Evolutionary conservation across 2,888 invertebrate species (phyloP).

Genomic region (Panopea generosa): DNA sequence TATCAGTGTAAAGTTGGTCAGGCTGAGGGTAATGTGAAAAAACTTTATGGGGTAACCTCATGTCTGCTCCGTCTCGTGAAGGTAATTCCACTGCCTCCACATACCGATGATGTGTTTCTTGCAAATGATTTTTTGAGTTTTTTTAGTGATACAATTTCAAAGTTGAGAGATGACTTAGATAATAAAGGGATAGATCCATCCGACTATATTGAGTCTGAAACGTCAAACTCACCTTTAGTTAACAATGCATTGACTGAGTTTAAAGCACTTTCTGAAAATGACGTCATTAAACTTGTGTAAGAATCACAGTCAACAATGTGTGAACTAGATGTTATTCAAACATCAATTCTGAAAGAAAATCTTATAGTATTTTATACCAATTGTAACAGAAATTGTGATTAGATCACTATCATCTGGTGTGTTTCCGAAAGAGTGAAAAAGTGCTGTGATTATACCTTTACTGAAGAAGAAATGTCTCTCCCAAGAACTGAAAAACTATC

Average conservation of each 20-base stretch:
- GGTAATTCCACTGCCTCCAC: constrained; percentile 25
- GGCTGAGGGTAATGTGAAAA: constrained; percentile 34
- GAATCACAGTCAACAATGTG: constrained; percentile 29
- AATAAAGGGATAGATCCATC: background rate
- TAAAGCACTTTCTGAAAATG: constrained; percentile 3
- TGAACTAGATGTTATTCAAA: constrained; percentile 34
- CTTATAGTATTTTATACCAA: constrained; percentile 15
- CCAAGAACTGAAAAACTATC: constrained; percentile 28
- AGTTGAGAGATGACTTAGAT: constrained; percentile 13
- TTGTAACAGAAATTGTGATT: constrained; percentile 34
- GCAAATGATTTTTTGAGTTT: constrained; percentile 34
- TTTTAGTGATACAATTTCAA: constrained; percentile 21
- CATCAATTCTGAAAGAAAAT: constrained; percentile 31
- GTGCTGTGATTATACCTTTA: constrained; percentile 29
- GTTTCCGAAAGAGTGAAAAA: constrained; percentile 37
- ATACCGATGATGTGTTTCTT: constrained; percentile 20
- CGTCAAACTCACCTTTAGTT: too few species aligned
- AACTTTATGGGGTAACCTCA: constrained; percentile 25
- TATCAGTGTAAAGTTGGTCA: constrained; percentile 28
- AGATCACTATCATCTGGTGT: constrained; percentile 25
- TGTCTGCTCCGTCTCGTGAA: constrained; percentile 14
- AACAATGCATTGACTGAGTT: constrained; percentile 1
- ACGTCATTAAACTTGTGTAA: background rate
- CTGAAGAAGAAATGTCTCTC: constrained; percentile 34
- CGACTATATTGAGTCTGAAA: too few species aligned